Base-by-base conservation (phyloP, 2,888 invertebrate genomes). In the Eupithecia centaureata region DNA sequence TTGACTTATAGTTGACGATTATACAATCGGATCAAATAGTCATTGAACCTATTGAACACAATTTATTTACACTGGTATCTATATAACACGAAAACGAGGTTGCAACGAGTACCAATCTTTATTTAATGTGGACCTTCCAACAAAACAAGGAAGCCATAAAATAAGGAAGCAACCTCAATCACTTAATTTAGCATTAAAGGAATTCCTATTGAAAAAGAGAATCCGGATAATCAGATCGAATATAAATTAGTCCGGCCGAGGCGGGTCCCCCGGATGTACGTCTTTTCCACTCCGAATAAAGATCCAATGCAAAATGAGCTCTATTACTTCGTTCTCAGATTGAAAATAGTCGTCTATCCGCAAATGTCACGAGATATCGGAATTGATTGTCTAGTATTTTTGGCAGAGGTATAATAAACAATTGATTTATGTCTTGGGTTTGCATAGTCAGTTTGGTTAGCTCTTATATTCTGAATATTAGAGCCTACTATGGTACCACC, bases 171-270 rank as follows among this genome's bases (percentile, higher is more conserved):
- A 63, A 73, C 65, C 72, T 73, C 73, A 75, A 77, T 71, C 73
- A 78, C 73, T 79, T 80, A 81, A 84, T 83, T 85, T 81, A 73
- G 76, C 79, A 82, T 80, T 79, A 81, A 81, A 83, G 76, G 80
- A 81, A 84, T 82, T 81, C 76, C 77, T 86, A 84, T 85, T 83
- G 82, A 83, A 85, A 82, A 83, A 83, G 78, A 81, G 80, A 81
- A 84, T 80, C 78, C 77, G 78, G 77, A 79, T 83, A 82, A 86
- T 83, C 83, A 78, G 83, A 86, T 86, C 76, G 85, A 85, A 84
- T 84, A 86, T 86, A 87, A 88, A 86, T 86, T 84, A 83, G 82
- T 74, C 76, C 73, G 74, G 68, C 76, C 73, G 75, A 73, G 80
- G 74, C 77, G 79, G 80, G 80, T 77, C 32, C 5, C 5, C 59